A percentile compares a stretch with the other conserved stretches of the same genome.
Conservation (phyloP, 2,888 invertebrate genomes). For the Brachycybe producta region DNA sequence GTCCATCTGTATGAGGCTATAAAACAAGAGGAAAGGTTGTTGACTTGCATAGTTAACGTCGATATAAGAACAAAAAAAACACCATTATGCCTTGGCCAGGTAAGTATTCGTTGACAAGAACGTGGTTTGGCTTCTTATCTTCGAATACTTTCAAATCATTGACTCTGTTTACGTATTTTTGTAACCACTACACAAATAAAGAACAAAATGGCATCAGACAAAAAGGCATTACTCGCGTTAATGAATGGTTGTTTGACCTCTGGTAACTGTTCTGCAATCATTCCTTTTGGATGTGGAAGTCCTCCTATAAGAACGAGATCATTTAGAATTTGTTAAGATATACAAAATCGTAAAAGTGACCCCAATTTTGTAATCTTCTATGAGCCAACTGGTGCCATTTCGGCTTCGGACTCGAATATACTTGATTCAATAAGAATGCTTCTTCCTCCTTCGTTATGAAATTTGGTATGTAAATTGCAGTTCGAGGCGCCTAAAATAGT, state of each 20-base stretch:
- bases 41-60: no score
- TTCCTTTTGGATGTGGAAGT: conserved; percentile 78
- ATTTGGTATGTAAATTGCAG: conserved; percentile 69
- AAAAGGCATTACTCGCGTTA: no score
- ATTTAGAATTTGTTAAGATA: background rate
- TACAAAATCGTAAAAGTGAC: conserved; percentile 24
- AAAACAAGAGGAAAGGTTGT: conserved; percentile 21
- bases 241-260: conserved; percentile 28
- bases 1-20: conserved; percentile 86
- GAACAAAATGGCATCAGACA: background rate
- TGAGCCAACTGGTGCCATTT: conserved; percentile 91
- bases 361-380: conserved; percentile 93
- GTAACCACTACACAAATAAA: conserved; percentile 48
- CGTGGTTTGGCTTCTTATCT: conserved; percentile 70
- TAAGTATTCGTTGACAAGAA: conserved; percentile 84
- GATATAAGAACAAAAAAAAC: conserved; percentile 21
- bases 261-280: conserved; percentile 83
- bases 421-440: conserved; percentile 51
- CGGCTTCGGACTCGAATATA: conserved; percentile 71
- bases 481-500: conserved; percentile 42
- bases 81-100: conserved; percentile 91
- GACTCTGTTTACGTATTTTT: conserved; percentile 55
- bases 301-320: conserved; percentile 45
- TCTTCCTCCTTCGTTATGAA: conserved; percentile 63
- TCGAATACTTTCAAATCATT: conserved; percentile 54